phyloP scores from a whole-genome alignment of 1,140 invertebrate genomes.

The Brachionus paranguensis region DNA sequence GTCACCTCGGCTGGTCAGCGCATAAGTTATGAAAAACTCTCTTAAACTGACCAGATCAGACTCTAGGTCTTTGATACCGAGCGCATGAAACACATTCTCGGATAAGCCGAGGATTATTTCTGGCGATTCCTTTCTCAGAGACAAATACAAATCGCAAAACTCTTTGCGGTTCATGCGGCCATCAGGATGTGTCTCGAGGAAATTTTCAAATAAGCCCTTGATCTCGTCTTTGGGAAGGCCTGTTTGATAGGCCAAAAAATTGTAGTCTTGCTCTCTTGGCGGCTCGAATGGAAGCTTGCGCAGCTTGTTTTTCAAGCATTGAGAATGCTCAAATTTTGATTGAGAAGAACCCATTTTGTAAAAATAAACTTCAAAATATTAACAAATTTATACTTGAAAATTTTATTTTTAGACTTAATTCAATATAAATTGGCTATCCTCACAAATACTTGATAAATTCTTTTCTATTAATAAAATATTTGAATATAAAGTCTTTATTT shows the following conservation, averaged over 20 bases:
- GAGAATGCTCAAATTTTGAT: slow-evolving; percentile 37
- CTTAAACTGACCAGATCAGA: slow-evolving; percentile 1
- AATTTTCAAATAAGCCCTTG: background rate
- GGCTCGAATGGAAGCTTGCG: background rate
- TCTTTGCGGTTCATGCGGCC: slow-evolving; percentile 34
- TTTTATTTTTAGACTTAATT: background rate
- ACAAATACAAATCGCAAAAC: slow-evolving; percentile 9
- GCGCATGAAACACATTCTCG: slow-evolving; percentile 22
- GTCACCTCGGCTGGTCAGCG: background rate
- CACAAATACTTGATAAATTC: background rate
- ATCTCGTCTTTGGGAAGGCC: background rate
- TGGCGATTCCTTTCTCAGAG: background rate
- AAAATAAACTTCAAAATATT: background rate
- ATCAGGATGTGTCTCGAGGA: background rate
- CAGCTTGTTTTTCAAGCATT: slow-evolving; percentile 2
- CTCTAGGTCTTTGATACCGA: background rate
- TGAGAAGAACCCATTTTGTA: slow-evolving; percentile 16
- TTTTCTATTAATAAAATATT: background rate
- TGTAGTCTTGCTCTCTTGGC: slow-evolving; percentile 14
- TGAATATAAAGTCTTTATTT: background rate
- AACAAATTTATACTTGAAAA: background rate
- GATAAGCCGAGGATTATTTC: background rate
- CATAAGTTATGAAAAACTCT: slow-evolving; percentile 37
- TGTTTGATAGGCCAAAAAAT: slow-evolving; percentile 14
- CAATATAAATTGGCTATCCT: background rate